Evolutionary conservation across 2,113 vertebrate genomes (phyloP).

Genomic region (Microtus richardsoni): DNA sequence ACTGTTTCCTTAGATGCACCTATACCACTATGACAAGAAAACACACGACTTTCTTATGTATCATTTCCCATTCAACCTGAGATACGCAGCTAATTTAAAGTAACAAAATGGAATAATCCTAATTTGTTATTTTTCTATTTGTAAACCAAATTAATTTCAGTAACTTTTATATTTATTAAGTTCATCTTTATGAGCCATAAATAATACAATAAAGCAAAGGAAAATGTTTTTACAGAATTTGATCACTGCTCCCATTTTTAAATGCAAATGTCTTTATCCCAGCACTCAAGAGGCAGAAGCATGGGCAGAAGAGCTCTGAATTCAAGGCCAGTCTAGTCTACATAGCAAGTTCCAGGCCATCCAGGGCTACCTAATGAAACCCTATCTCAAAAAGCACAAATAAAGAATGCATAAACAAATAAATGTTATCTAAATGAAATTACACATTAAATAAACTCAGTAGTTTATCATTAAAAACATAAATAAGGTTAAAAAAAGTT

Average conservation of each 20-base stretch:
- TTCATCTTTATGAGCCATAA: constrained; percentile 29
- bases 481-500: background rate
- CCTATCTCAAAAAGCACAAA: background rate
- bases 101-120: constrained; percentile 1
- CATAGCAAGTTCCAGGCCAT: background rate
- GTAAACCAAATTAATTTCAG: constrained; percentile 23
- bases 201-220: background rate
- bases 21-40: background rate
- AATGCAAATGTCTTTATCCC: background rate
- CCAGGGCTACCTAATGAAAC: background rate
- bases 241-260: background rate
- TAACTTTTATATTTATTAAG: constrained; percentile 21
- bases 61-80: background rate
- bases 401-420: background rate
- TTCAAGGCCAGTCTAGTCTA: no score
- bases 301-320: background rate
- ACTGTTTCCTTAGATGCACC: background rate
- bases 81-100: background rate
- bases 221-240: background rate
- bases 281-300: background rate
- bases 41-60: background rate
- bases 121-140: background rate
- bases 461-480: background rate
- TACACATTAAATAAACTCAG: background rate
- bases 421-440: constrained; percentile 13